Conservation (phyloP, 2,113 vertebrate species). For the Nycticryphes semicollaris region DNA sequence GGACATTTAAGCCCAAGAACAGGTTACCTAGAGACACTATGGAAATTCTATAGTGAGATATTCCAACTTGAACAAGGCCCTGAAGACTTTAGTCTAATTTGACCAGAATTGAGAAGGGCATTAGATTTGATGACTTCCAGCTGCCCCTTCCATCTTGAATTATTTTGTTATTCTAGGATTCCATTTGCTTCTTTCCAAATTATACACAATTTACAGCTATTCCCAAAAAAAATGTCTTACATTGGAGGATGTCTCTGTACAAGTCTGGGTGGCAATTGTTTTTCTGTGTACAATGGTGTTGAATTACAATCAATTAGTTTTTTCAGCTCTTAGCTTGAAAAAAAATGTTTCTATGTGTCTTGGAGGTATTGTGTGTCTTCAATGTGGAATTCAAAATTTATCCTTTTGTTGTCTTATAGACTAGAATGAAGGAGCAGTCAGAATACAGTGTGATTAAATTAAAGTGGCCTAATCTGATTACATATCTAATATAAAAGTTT, state of each 20-base stretch:
- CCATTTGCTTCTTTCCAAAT: neutral
- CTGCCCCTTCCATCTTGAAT: neutral
- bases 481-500: constrained; percentile 39
- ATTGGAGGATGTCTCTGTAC: neutral
- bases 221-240: fast-evolving
- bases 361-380: neutral
- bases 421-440: neutral
- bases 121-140: neutral
- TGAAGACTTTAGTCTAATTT: neutral
- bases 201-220: neutral
- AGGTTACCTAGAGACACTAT: neutral
- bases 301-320: neutral
- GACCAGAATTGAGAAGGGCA: fast-evolving
- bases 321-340: neutral
- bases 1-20: fast-evolving
- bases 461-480: constrained; percentile 17
- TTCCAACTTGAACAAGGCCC: neutral
- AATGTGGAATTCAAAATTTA: neutral
- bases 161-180: neutral
- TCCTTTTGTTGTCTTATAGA: neutral
- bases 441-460: constrained; percentile 14
- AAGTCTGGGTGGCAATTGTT: neutral
- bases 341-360: neutral
- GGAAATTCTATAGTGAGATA: neutral
- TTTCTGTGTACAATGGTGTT: neutral